A percentile compares a stretch with the other conserved stretches of the same genome.
Conservation (phyloP, 2,113 vertebrate species). For the Psittacus erithacus region DNA sequence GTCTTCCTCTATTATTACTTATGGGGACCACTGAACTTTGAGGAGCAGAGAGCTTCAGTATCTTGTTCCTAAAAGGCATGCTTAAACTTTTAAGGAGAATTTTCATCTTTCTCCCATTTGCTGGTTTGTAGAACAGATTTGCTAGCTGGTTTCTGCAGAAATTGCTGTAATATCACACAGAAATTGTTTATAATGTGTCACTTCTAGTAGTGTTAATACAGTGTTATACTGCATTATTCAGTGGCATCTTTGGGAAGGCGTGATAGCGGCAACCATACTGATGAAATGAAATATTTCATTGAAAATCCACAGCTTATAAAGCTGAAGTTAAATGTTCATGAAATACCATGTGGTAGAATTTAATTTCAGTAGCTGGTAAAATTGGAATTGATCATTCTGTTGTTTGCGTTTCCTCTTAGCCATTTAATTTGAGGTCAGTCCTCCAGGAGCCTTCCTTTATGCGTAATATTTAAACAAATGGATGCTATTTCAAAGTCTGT, state of each 20-base stretch:
- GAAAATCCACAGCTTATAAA: neutral
- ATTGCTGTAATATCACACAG: neutral
- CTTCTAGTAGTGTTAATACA: neutral
- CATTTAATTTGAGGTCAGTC: neutral
- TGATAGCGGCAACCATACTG: neutral
- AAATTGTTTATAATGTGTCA: neutral
- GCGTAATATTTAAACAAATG: neutral
- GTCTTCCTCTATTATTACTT: neutral
- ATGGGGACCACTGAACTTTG: neutral
- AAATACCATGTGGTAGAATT: neutral
- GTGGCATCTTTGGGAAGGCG: neutral
- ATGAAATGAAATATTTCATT: conserved; percentile 7
- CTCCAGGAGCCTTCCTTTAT: neutral
- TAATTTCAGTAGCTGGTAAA: neutral
- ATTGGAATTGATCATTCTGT: neutral
- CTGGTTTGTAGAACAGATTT: neutral
- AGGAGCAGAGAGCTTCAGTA: neutral
- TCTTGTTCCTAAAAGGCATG: neutral
- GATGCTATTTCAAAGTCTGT: neutral
- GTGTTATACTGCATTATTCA: conserved; percentile 18
- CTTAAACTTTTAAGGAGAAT: neutral
- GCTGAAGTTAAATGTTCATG: neutral
- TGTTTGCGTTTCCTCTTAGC: conserved; percentile 2
- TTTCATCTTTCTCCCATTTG: neutral
- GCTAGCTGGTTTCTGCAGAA: neutral